Evolutionary conservation across 2,888 invertebrate genomes (phyloP).

Genomic region (Phorcus lineatus): DNA sequence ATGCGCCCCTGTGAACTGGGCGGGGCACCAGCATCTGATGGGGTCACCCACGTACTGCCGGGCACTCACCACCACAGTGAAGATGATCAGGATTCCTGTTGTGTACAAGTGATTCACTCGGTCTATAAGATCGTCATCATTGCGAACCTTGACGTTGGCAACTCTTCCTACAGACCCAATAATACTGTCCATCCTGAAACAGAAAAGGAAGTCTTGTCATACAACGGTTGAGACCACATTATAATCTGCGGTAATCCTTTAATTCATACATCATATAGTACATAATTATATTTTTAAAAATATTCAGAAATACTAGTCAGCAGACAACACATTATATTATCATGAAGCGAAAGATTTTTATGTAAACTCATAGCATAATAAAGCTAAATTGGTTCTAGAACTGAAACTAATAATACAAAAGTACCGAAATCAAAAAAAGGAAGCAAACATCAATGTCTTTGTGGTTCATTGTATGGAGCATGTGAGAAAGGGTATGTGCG

Average conservation of each 20-base stretch:
- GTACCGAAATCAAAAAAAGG: too few relatives aligned
- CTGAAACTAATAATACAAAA: too few relatives aligned
- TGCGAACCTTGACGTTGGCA: constrained; percentile 73
- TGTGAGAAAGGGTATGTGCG: too few relatives aligned
- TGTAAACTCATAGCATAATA: too few relatives aligned
- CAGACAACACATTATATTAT: too few relatives aligned
- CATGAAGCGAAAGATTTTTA: too few relatives aligned
- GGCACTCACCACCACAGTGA: constrained; percentile 74
- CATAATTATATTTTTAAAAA: too few relatives aligned
- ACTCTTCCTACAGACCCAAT: constrained; percentile 72
- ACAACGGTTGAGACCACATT: background rate
- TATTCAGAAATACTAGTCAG: too few relatives aligned
- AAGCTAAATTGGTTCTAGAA: too few relatives aligned
- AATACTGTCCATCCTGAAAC: constrained; percentile 72
- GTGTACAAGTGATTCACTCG: constrained; percentile 74
- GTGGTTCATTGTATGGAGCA: too few relatives aligned
- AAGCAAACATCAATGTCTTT: too few relatives aligned
- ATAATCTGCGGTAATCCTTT: background rate
- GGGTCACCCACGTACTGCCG: constrained; percentile 73
- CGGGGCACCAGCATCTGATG: constrained; percentile 75
- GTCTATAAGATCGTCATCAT: constrained; percentile 75
- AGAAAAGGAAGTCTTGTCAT: background rate
- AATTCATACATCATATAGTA: too few relatives aligned
- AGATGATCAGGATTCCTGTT: constrained; percentile 72
- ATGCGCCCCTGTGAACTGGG: constrained; percentile 77